phyloP scores from a whole-genome alignment of 2,888 invertebrate genomes.

The Craniophora ligustri region DNA sequence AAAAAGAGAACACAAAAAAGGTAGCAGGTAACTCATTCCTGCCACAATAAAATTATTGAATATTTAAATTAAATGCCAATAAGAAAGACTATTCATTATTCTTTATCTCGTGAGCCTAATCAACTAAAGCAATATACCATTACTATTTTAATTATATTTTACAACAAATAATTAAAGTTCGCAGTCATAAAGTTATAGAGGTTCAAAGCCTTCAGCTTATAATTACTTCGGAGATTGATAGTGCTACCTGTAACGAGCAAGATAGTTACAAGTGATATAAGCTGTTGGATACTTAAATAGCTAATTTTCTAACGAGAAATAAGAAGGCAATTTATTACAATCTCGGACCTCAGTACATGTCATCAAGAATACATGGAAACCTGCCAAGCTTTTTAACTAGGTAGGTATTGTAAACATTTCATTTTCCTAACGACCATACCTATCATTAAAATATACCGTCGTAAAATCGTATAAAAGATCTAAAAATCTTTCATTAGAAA shows the following conservation, averaged over 20 bases:
- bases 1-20: too few species aligned
- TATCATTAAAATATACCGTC: constrained; percentile 44
- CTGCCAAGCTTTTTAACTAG: too few species aligned
- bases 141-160: constrained; percentile 31
- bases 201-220: constrained; percentile 45
- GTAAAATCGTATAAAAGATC: constrained; percentile 21
- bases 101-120: constrained; percentile 8
- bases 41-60: too few species aligned
- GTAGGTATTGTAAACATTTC: not conserved
- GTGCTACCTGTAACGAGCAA: constrained; percentile 24
- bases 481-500: constrained; percentile 29
- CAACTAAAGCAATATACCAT: constrained; percentile 15
- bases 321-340: too few species aligned
- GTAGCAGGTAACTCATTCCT: too few species aligned
- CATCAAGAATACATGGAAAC: too few species aligned
- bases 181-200: constrained; percentile 46
- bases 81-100: constrained; percentile 3
- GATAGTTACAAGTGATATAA: constrained; percentile 17
- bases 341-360: too few species aligned
- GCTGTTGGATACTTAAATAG: constrained; percentile 11
- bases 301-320: constrained; percentile 23
- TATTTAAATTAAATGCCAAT: not conserved
- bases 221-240: constrained; percentile 62
- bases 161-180: constrained; percentile 36
- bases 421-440: constrained; percentile 27